phyloP scores from a whole-genome alignment of 2,888 invertebrate genomes.

The Pemphredon lugubris region DNA sequence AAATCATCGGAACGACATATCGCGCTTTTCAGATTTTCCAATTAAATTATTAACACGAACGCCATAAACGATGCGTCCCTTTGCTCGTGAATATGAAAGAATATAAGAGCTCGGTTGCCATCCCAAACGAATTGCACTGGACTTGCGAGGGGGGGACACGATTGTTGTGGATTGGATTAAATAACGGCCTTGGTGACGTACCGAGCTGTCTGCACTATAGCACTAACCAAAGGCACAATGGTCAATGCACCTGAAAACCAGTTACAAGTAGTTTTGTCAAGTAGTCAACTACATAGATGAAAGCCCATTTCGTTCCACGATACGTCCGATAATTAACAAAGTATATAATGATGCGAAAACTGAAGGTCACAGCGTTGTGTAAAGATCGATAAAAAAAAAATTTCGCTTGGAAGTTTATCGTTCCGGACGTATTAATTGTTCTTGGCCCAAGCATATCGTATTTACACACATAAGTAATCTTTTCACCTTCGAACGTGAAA shows the following conservation, averaged over 20 bases:
- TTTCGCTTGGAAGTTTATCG: too few species aligned
- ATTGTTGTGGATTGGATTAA: constrained; percentile 60
- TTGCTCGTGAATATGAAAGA: neutral
- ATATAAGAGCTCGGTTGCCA: constrained; percentile 14
- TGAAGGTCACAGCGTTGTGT: too few species aligned
- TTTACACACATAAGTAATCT: too few species aligned
- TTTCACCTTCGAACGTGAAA: too few species aligned
- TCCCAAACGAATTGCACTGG: constrained; percentile 12
- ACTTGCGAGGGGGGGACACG: constrained; percentile 28
- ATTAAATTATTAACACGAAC: neutral
- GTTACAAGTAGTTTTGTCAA: constrained; percentile 12
- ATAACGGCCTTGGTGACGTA: constrained; percentile 57
- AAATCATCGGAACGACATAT: neutral
- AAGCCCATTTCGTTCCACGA: too few species aligned
- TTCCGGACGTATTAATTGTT: too few species aligned
- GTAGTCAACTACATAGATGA: neutral
- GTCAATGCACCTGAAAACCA: constrained; percentile 53
- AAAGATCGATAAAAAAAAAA: too few species aligned
- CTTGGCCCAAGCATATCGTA: too few species aligned
- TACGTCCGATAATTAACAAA: too few species aligned
- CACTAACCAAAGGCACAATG: constrained; percentile 20
- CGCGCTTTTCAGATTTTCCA: neutral
- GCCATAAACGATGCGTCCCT: constrained; percentile 1
- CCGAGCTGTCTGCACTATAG: constrained; percentile 27
- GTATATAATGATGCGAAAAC: too few species aligned